Base-by-base conservation (phyloP, 2,888 invertebrate genomes). In the Rhabditoides inermis region DNA sequence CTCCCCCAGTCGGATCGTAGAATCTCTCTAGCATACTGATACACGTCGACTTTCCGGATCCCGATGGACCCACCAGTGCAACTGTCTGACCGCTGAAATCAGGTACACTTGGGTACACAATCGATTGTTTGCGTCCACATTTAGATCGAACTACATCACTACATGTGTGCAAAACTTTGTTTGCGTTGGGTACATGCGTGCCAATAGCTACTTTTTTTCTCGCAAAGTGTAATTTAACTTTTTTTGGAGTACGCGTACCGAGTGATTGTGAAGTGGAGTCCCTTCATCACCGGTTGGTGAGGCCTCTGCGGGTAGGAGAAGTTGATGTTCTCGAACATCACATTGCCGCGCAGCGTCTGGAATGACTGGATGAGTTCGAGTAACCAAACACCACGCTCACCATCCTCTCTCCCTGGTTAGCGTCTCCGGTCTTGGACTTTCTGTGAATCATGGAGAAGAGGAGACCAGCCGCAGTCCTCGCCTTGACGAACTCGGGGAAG, bases 11-110 rank as follows among this genome's bases (percentile, higher is more conserved):
- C 0, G 86, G 84, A 75, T 88, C 88, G 75, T 90, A 90, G 77
- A 88, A 88, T 51, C 89, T 80, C 77, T 88, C 85, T 0, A 90
- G 77, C 28, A 90, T 79, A 70, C 87, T 86, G 53, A 90, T 85
- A 45, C 87, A 84, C 0, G 89, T 90, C 41, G 87, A 88, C 79
- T 90, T 90, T 5, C 90, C 90, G 73, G 88, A 88, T 0, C 90
- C 90, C 58, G 88, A 88, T 2, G 84, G 84, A 79, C 52, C 90
- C 4, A 81, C 79, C 37, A 76, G 51, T n/a, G 75, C 76, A 18
- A 76, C 63, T 2, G 69, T 73, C 57, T 68, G 76, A 6, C 78
- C 66, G n/a, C 44, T 48, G 10, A 32, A 10, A 10, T 7, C 15
- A 10, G 32, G 32, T 32, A 32, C 23, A 10, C 15, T 10, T 32